phyloP scores from a whole-genome alignment of 1,140 invertebrate species.

The Drosophila biarmipes region DNA sequence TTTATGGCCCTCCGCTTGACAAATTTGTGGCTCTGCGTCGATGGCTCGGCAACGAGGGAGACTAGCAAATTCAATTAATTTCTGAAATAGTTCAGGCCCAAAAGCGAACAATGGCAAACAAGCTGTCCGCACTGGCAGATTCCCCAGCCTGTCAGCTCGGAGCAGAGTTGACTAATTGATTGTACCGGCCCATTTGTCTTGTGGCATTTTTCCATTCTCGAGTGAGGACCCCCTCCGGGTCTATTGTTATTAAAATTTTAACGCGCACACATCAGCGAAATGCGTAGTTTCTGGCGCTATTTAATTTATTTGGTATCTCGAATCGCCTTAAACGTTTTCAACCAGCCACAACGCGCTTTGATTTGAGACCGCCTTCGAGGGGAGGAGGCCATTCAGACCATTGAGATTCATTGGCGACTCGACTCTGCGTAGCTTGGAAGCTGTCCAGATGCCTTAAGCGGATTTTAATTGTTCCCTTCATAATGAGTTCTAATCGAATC shows the following conservation, averaged over 20 bases:
- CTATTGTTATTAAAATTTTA: conserved; percentile 71
- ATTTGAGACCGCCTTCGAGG: conserved; percentile 47
- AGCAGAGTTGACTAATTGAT: conserved; percentile 72
- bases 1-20: conserved; percentile 67
- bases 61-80: conserved; percentile 78
- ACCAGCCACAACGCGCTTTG: conserved; percentile 70
- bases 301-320: conserved; percentile 72
- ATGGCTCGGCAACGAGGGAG: conserved; percentile 31
- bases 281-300: conserved; percentile 74
- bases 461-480: conserved; percentile 69
- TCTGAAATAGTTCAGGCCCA: conserved; percentile 64
- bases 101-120: conserved; percentile 54
- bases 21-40: conserved; percentile 57
- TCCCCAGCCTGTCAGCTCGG: conserved; percentile 42
- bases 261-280: conserved; percentile 47
- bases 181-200: conserved; percentile 71
- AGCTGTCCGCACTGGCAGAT: conserved; percentile 34
- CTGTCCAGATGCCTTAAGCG: conserved; percentile 57
- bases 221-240: conserved; percentile 35
- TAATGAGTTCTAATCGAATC: conserved; percentile 71
- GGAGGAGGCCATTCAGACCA: conserved; percentile 5
- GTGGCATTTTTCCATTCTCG: conserved; percentile 28
- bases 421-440: conserved; percentile 67
- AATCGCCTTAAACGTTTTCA: conserved; percentile 76
- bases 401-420: conserved; percentile 39